These are phyloP conservation scores for Halictus quadricinctus DNA, from an alignment of 2,888 invertebrate genomes.

Conservation along the genomic window DNA sequence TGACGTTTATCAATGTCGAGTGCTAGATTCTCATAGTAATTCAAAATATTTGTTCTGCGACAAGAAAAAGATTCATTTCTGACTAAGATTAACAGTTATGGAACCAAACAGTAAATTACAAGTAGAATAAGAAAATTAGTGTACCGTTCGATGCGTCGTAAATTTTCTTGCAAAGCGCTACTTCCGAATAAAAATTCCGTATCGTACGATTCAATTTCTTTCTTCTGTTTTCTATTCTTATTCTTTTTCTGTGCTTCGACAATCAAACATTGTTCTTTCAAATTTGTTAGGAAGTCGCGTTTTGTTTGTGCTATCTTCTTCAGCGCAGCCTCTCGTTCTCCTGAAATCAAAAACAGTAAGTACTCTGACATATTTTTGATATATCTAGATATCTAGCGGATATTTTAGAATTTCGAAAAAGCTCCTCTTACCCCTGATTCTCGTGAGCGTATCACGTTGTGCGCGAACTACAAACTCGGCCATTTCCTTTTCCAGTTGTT, in stretches of 20 bases:
- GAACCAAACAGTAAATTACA: background rate
- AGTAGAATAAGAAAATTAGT: background rate
- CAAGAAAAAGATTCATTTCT: background rate
- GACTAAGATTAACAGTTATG: background rate
- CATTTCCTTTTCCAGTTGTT: constrained; percentile 70
- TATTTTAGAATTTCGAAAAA: background rate
- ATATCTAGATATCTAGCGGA: no score
- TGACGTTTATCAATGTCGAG: constrained; percentile 85
- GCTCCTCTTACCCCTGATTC: constrained; percentile 70
- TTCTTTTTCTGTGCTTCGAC: constrained; percentile 54
- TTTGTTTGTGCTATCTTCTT: constrained; percentile 70
- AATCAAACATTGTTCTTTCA: constrained; percentile 77
- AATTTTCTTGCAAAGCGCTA: constrained; percentile 20
- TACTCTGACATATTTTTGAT: no score
- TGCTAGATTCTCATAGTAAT: constrained; percentile 86
- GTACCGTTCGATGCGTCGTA: constrained; percentile 27
- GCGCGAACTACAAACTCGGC: constrained; percentile 74
- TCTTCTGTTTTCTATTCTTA: background rate
- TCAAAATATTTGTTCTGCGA: constrained; percentile 81
- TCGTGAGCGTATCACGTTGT: constrained; percentile 72
- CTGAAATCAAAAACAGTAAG: constrained; percentile 37
- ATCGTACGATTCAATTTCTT: constrained; percentile 65
- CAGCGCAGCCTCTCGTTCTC: constrained; percentile 69
- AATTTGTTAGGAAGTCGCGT: constrained; percentile 69
- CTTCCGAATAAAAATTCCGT: constrained; percentile 25